These are phyloP conservation scores for Trichogramma dendrolimi DNA, from an alignment of 2,888 invertebrate species.

Conservation along the genomic window DNA sequence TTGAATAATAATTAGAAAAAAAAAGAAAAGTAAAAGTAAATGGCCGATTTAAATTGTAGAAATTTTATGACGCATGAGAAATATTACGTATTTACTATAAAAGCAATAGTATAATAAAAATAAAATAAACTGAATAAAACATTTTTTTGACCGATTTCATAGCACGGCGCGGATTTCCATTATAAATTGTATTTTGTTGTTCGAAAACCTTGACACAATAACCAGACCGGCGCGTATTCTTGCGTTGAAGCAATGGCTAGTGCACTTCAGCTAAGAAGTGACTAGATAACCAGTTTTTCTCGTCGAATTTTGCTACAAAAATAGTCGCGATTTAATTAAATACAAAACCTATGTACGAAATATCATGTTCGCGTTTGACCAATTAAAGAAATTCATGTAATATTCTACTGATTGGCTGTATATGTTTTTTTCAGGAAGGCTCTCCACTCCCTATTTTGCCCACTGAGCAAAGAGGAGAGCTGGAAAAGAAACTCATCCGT, in stretches of 20 bases:
- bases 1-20: slow-evolving; percentile 31
- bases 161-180: slow-evolving; percentile 41
- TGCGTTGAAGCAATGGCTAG: slow-evolving; percentile 36
- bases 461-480: slow-evolving; percentile 86
- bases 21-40: slow-evolving; percentile 34
- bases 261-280: slow-evolving; percentile 52
- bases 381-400: slow-evolving; percentile 39
- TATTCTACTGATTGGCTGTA: slow-evolving; percentile 28
- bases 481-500: slow-evolving; percentile 62
- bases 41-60: slow-evolving; percentile 51
- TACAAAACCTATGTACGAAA: slow-evolving; percentile 43
- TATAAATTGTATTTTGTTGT: slow-evolving; percentile 52
- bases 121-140: slow-evolving; percentile 29
- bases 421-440: slow-evolving; percentile 44
- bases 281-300: slow-evolving; percentile 46
- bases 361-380: slow-evolving; percentile 44
- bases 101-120: slow-evolving; percentile 19
- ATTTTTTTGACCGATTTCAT: slow-evolving; percentile 28
- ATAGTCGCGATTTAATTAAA: slow-evolving; percentile 42
- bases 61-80: slow-evolving; percentile 22
- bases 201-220: slow-evolving; percentile 52
- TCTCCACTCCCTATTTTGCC: slow-evolving; percentile 67
- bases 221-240: slow-evolving; percentile 48
- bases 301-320: slow-evolving; percentile 49
- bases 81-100: slow-evolving; percentile 20